Evolutionary conservation across 2,113 vertebrate genomes (phyloP).

Genomic region (Ptilonorhynchus violaceus): DNA sequence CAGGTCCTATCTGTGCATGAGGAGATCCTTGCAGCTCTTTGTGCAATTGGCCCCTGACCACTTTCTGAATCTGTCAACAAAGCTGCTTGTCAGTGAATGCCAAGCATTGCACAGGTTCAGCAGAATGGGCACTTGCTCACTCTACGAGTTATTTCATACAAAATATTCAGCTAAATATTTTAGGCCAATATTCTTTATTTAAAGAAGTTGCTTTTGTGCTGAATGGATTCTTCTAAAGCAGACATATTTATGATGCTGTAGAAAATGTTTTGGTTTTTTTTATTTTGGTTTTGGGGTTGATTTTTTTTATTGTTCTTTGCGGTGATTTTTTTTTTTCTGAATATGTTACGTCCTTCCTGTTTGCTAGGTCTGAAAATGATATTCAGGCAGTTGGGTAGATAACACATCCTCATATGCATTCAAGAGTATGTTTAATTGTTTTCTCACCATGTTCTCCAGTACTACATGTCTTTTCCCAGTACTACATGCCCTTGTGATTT

Average conservation of each 20-base stretch:
- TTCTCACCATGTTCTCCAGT: not conserved
- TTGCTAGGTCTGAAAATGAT: slow-evolving; percentile 58
- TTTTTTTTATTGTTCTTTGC: not conserved
- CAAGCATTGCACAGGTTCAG: not conserved
- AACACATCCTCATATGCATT: not conserved
- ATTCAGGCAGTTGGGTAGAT: slow-evolving; percentile 65
- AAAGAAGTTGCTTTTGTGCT: not conserved
- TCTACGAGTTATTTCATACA: not conserved
- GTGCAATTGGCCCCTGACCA: not conserved
- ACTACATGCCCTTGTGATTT: not conserved
- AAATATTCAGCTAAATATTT: not conserved
- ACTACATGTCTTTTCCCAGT: not conserved
- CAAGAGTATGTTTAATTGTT: not conserved
- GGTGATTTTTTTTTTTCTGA: not conserved
- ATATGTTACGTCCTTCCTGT: not conserved
- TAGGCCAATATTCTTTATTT: not conserved
- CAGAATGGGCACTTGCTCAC: not conserved
- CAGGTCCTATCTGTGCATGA: not conserved
- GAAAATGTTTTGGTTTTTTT: not conserved
- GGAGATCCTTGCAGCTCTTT: not conserved
- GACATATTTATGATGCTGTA: not conserved
- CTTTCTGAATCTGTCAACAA: not conserved
- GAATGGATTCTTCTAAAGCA: not conserved
- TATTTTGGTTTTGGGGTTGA: not conserved
- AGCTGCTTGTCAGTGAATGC: not conserved